A percentile compares a stretch with the other conserved stretches of the same genome.
Conservation (phyloP, 2,113 vertebrate genomes). For the Megaleporinus macrocephalus region DNA sequence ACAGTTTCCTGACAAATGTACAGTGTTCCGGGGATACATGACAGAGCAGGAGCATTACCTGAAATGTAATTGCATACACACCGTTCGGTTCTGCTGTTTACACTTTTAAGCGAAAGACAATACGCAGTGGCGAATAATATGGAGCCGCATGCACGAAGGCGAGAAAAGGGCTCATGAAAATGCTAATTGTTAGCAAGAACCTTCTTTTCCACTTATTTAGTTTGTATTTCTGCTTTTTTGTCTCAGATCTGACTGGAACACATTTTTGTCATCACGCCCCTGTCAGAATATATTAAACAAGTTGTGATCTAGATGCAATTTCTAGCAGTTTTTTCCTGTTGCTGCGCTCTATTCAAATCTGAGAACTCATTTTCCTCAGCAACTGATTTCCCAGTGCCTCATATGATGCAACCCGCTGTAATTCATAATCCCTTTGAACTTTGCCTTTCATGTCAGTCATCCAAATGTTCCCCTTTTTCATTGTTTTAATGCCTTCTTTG, state of each 20-base stretch:
- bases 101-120: background rate
- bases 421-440: conserved; percentile 78
- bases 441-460: conserved; percentile 72
- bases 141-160: background rate
- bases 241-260: conserved; percentile 6
- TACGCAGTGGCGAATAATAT: background rate
- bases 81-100: background rate
- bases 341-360: conserved; percentile 54
- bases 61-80: background rate
- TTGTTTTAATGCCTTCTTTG: conserved; percentile 67
- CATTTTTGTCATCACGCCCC: conserved; percentile 42
- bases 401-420: conserved; percentile 80
- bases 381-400: conserved; percentile 67
- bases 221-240: background rate
- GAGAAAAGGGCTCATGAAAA: conserved; percentile 33
- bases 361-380: conserved; percentile 60
- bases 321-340: conserved; percentile 45
- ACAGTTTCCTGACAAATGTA: background rate
- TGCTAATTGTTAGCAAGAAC: conserved; percentile 33
- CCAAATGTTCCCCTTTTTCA: conserved; percentile 67
- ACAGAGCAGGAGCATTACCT: background rate
- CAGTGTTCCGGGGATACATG: background rate
- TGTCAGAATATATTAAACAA: conserved; percentile 57
- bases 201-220: background rate
- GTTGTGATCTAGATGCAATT: conserved; percentile 54